Conservation (phyloP, 2,797 vertebrate species). For the Australoheros facetus region DNA sequence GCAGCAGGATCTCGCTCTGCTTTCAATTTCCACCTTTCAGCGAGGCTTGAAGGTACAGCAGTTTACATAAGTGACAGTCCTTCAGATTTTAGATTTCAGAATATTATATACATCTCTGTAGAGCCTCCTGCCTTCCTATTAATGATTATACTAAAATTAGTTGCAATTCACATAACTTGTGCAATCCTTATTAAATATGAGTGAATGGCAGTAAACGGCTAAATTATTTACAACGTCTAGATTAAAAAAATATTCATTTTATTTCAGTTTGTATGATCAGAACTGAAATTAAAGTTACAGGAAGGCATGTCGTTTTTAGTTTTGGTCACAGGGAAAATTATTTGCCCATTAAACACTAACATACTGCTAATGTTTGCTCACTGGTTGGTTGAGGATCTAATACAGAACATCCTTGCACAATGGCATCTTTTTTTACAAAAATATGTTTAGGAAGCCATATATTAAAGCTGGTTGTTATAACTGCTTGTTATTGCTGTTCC, state of each 20-base stretch:
- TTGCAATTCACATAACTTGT: neutral
- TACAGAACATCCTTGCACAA: neutral
- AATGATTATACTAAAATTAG: neutral
- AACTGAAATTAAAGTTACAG: too few species aligned
- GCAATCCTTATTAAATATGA: neutral
- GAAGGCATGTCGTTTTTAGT: neutral
- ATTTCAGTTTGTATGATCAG: neutral
- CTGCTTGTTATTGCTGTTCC: neutral
- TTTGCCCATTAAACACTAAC: too few species aligned
- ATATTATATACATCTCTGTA: neutral
- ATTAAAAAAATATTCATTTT: neutral
- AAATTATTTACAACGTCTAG: neutral
- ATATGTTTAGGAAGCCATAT: neutral
- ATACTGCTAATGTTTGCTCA: neutral
- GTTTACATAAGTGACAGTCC: neutral
- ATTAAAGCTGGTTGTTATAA: neutral
- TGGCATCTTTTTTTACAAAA: neutral
- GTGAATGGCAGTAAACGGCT: neutral
- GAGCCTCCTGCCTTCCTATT: neutral
- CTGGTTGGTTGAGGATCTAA: neutral
- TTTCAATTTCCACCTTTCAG: slow-evolving; percentile 98
- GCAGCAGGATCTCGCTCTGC: slow-evolving; percentile 95
- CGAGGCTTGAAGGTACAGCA: slow-evolving; percentile 89
- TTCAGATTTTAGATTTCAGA: neutral
- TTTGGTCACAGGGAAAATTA: neutral